Evolutionary conservation across 1,140 invertebrate species (phyloP).

Genomic region (Ganaspis sp.): DNA sequence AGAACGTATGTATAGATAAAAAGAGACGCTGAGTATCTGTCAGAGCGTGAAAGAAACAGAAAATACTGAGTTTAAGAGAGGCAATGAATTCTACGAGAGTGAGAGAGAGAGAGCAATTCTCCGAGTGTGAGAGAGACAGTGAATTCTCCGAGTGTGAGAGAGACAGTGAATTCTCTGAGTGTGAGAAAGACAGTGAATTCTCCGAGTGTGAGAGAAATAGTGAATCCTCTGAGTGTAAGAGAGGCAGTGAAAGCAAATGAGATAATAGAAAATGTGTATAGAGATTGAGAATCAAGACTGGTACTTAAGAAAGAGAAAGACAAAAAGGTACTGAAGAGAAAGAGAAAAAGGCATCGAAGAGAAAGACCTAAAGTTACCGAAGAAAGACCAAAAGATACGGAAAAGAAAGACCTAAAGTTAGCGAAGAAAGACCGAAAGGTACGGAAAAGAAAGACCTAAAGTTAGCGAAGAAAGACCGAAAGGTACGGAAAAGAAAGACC

Average conservation of each 20-base stretch:
- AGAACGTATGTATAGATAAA: constrained; percentile 47
- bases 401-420: no score
- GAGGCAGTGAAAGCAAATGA: neutral
- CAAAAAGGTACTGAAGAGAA: constrained; percentile 36
- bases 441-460: no score
- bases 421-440: no score
- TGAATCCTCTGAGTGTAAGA: neutral
- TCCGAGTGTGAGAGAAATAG: neutral
- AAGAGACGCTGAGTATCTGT: constrained; percentile 50
- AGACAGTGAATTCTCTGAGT: neutral
- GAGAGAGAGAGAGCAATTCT: neutral
- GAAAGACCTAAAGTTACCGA: no score
- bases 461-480: no score
- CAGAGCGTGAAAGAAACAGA: constrained; percentile 44
- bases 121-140: neutral
- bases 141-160: no score
- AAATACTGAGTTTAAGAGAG: neutral
- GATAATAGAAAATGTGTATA: neutral
- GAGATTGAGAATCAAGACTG: no score
- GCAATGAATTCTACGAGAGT: neutral
- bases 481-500: no score
- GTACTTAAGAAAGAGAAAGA: neutral
- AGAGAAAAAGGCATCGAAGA: no score
- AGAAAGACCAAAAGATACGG: no score
- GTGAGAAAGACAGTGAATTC: neutral